Conservation (phyloP, 2,113 vertebrate genomes). For the Austrofundulus limnaeus region DNA sequence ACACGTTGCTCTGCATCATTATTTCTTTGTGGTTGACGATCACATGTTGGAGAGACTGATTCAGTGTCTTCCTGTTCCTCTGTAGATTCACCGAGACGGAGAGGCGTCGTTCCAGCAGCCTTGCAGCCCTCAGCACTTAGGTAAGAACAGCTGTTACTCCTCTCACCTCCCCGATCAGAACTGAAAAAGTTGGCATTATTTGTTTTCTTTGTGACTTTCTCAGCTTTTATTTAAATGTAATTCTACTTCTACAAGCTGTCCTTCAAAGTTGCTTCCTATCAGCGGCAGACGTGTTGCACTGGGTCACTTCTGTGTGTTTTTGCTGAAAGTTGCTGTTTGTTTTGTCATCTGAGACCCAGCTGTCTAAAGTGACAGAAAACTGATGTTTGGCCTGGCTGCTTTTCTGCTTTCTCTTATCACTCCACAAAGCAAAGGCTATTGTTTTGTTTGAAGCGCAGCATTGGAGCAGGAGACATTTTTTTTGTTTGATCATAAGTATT, state of each 20-base stretch:
- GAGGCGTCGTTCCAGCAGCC: constrained; percentile 69
- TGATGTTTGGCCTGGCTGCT: constrained; percentile 12
- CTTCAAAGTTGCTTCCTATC: not conserved
- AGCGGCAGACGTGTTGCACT: constrained; percentile 9
- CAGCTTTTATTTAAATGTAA: no score
- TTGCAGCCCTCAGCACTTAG: constrained; percentile 58
- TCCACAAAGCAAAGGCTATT: constrained; percentile 11
- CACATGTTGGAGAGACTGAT: constrained; percentile 75
- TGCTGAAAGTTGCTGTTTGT: not conserved
- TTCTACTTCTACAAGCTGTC: not conserved
- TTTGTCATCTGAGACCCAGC: not conserved
- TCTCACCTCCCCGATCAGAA: not conserved
- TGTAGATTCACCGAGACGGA: constrained; percentile 79
- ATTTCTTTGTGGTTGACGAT: constrained; percentile 63
- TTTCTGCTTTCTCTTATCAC: constrained; percentile 4
- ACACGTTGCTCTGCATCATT: constrained; percentile 56
- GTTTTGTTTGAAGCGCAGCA: not conserved
- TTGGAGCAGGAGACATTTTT: not conserved
- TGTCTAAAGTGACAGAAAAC: constrained; percentile 12
- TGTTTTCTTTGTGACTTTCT: not conserved
- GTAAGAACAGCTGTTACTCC: constrained; percentile 53
- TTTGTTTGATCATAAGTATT: constrained; percentile 2
- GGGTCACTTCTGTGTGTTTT: not conserved
- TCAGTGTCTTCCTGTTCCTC: constrained; percentile 75
- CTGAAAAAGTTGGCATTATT: not conserved